Base-by-base conservation (phyloP, 2,113 vertebrate genomes). In the Hepsetus odoe region DNA sequence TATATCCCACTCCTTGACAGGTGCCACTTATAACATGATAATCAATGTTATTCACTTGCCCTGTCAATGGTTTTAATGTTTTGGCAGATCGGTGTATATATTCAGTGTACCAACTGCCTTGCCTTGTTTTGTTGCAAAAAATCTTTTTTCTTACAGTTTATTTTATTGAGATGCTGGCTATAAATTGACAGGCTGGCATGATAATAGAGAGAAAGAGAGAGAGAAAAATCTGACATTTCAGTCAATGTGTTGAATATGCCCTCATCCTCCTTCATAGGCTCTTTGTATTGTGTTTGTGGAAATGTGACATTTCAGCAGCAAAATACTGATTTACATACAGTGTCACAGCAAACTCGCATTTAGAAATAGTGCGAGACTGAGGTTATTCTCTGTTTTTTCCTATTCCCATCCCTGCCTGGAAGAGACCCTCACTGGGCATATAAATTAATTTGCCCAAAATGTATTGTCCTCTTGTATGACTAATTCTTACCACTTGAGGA, bases 261-360 rank as follows among this genome's bases (percentile, higher is more conserved):
- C 55, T 78, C n/a, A 62, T 61, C 32, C 22, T 51, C 1, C n/a
- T 24, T 35, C 56, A 67, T 46, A 30, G 33, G 30, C 20, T 35
- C 14, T 35, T 64, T 72, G 76, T 13, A 71, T 78, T 78, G 76
- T 62, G 61, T 78, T 62, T 78, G 76, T 78, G 76, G 26, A 78
- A 78, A 78, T 78, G 76, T 78, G 76, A 72, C 56, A 78, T 78
- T 71, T 78, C 44, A 28, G 32, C 5, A 64, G 9, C 24, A 78
- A 61, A 61, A 62, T 20, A 44, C 38, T 70, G 76, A 78, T 78
- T 78, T 70, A 69, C 51, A 77, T 77, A 53, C 40, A 68, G 59
- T 14, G 6, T 32, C 51, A 16, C 11, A 2, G 38, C 66, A 77
- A 56, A 46, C 11, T n/a, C 12, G 38, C 58, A 69, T 28, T 46